These are phyloP conservation scores for Mungos mungo DNA, from an alignment of 2,113 vertebrate genomes.

Conservation along the genomic window DNA sequence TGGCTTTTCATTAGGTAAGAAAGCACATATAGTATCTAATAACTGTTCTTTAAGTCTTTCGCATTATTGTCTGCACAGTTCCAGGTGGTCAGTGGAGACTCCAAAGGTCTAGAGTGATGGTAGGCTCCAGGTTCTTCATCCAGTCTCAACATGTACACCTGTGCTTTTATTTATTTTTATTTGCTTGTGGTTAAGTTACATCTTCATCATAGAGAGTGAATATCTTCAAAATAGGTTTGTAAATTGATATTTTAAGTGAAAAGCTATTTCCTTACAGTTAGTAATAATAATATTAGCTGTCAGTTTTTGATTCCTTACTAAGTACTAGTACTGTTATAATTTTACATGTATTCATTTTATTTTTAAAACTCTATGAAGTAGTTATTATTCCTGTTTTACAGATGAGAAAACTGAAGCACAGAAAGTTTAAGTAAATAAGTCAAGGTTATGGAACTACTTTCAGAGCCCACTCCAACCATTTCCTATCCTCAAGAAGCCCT, in stretches of 20 bases:
- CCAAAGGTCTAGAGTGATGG: background rate
- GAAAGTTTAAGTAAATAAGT: constrained; percentile 28
- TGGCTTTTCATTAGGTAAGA: constrained; percentile 80
- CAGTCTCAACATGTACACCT: background rate
- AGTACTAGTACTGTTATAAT: background rate
- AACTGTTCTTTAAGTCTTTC: constrained; percentile 39
- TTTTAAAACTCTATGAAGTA: constrained; percentile 38
- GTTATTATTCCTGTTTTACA: background rate
- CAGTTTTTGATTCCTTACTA: background rate
- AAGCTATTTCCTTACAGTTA: background rate
- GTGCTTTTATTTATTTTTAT: constrained; percentile 28
- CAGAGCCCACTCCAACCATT: background rate
- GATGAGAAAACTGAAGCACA: background rate
- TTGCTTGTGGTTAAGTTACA: constrained; percentile 34
- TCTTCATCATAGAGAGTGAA: constrained; percentile 54
- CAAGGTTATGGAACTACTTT: background rate
- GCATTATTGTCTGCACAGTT: background rate
- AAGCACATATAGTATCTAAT: background rate
- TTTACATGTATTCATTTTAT: constrained; percentile 13
- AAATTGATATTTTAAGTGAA: constrained; percentile 12
- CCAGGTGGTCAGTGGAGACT: background rate
- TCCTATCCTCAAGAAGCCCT: background rate
- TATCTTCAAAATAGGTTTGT: background rate
- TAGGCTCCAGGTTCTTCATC: background rate
- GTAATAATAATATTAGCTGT: background rate